Percentiles rank a stretch among this genome's conserved stretches.
Conservation (phyloP, 2,797 vertebrate species). For the Zalophus californianus region DNA sequence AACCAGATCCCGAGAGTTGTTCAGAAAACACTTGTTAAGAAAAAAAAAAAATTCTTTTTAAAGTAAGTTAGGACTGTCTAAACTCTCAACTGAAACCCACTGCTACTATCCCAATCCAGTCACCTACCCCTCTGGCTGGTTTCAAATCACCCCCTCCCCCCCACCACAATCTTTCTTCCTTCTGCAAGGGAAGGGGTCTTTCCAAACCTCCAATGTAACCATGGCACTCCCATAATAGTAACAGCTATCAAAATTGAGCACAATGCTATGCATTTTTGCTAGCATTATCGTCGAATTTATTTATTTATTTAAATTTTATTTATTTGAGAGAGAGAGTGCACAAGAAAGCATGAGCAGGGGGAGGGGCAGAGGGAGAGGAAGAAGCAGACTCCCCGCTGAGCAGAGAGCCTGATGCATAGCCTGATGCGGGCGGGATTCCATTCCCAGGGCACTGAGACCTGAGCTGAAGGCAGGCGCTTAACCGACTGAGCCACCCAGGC, state of each 20-base stretch:
- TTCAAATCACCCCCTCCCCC: neutral
- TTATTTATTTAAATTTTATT: too few relatives aligned
- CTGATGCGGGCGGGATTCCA: too few relatives aligned
- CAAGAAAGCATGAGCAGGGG: too few relatives aligned
- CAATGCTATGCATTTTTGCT: neutral
- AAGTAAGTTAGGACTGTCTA: neutral
- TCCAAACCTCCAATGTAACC: conserved; percentile 30
- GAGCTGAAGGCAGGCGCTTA: too few relatives aligned
- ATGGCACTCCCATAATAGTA: neutral
- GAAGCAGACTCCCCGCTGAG: too few relatives aligned
- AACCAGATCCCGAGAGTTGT: neutral
- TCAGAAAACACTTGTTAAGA: conserved; percentile 3
- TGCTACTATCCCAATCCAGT: neutral
- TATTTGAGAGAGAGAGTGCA: too few relatives aligned
- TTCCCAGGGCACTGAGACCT: too few relatives aligned
- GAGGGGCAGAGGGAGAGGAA: too few relatives aligned
- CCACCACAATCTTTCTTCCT: neutral
- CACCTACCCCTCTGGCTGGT: neutral
- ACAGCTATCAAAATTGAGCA: neutral
- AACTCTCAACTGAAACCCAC: neutral
- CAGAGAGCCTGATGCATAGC: too few relatives aligned
- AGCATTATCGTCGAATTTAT: neutral
- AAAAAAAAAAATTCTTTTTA: neutral
- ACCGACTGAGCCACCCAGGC: too few relatives aligned
- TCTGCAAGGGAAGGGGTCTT: neutral